Conservation (phyloP, 2,113 vertebrate genomes). For the Mastomys coucha region DNA sequence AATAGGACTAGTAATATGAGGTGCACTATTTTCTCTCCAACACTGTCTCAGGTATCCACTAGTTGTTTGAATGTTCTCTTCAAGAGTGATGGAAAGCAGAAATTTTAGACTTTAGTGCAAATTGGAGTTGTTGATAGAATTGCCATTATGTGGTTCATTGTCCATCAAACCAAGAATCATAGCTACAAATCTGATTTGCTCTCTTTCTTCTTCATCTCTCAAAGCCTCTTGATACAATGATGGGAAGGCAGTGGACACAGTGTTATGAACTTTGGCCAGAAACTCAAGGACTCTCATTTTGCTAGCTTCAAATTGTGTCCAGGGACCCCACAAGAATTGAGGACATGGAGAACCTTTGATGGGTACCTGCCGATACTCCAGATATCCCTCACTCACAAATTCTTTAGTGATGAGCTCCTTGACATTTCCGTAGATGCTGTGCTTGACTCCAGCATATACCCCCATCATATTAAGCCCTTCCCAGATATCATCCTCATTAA, state of each 20-base stretch:
- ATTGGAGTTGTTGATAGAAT: not conserved
- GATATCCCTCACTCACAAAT: not conserved
- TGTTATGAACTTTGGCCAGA: not conserved
- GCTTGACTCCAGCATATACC: not conserved
- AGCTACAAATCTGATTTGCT: not conserved
- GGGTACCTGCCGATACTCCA: not conserved
- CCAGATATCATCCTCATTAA: conserved; percentile 55
- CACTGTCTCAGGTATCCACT: not conserved
- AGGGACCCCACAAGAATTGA: conserved; percentile 54
- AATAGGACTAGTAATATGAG: not conserved
- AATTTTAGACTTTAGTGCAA: not conserved
- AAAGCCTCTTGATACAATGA: not conserved
- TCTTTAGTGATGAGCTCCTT: conserved; percentile 57
- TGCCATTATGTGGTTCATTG: too few species aligned
- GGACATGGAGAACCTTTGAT: not conserved
- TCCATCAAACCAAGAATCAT: not conserved
- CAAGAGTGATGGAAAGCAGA: not conserved
- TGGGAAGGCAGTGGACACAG: not conserved
- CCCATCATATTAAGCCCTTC: conserved; percentile 55
- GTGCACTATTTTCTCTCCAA: not conserved
- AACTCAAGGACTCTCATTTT: conserved; percentile 63
- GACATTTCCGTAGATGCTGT: conserved; percentile 44
- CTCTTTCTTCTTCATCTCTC: not conserved
- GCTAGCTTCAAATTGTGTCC: not conserved
- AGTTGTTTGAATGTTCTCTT: not conserved